phyloP scores from a whole-genome alignment of 2,797 vertebrate species.

The Acanthopagrus latus region DNA sequence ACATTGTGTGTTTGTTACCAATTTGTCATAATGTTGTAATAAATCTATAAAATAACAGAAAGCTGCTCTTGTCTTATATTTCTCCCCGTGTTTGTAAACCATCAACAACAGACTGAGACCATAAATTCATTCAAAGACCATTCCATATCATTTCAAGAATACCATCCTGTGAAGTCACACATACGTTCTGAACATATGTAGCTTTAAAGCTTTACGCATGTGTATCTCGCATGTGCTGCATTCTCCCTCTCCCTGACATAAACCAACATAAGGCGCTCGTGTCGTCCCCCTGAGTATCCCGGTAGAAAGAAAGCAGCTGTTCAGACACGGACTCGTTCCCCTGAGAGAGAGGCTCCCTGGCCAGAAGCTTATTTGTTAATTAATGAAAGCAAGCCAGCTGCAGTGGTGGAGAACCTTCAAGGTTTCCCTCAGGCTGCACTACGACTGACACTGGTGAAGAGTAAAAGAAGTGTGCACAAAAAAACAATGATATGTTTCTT shows the following conservation, averaged over 20 bases:
- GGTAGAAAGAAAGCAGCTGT: slow-evolving; percentile 55
- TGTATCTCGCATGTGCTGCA: neutral
- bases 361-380: slow-evolving; percentile 44
- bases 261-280: neutral
- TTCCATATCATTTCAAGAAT: neutral
- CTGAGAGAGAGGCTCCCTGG: slow-evolving; percentile 14
- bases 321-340: slow-evolving; percentile 22
- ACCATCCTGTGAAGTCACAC: neutral
- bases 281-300: slow-evolving; percentile 2
- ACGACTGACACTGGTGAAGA: slow-evolving; percentile 15
- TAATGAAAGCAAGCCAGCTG: slow-evolving; percentile 59
- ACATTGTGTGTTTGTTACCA: neutral
- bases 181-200: neutral
- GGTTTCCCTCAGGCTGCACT: slow-evolving; percentile 26
- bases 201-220: neutral
- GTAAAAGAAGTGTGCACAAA: neutral
- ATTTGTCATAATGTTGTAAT: slow-evolving; percentile 2
- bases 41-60: slow-evolving; percentile 28
- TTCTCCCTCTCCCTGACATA: slow-evolving; percentile 9
- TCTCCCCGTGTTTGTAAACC: slow-evolving; percentile 3
- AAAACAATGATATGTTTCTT: slow-evolving; percentile 10
- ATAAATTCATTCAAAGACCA: no score
- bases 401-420: slow-evolving; percentile 29
- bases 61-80: neutral
- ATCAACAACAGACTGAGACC: neutral